Percentiles rank a stretch among this genome's conserved stretches.
Evolutionary conservation across 1,140 invertebrate genomes (phyloP).

Genomic region (Papilio dardanus): DNA sequence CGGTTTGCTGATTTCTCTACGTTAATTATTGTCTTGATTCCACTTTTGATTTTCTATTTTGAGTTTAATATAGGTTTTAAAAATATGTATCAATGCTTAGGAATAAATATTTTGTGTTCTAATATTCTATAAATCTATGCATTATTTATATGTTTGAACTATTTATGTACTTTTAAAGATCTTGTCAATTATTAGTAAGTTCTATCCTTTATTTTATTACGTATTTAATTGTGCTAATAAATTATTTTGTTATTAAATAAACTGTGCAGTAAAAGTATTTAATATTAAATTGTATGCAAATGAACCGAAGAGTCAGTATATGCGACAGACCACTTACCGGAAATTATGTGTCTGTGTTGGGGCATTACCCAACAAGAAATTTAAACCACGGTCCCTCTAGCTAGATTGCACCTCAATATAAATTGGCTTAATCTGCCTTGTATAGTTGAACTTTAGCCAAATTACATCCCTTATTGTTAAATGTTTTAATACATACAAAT

Average conservation of each 20-base stretch:
- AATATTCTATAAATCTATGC: no score
- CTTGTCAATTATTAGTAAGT: no score
- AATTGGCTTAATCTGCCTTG: background rate
- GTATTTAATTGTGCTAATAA: background rate
- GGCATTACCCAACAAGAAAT: conserved; percentile 25
- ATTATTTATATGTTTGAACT: no score
- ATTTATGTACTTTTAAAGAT: no score
- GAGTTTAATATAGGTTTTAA: no score
- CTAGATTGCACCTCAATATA: conserved; percentile 12
- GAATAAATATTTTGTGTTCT: no score
- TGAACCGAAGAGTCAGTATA: background rate
- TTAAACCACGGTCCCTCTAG: conserved; percentile 28
- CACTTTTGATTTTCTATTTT: background rate
- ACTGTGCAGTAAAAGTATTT: background rate
- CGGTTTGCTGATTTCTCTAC: background rate
- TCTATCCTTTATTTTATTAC: background rate
- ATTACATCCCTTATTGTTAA: background rate
- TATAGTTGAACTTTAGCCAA: conserved; percentile 23
- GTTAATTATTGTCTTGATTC: background rate
- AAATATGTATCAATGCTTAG: no score
- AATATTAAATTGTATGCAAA: conserved; percentile 13
- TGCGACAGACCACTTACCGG: conserved; percentile 9
- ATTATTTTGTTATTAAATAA: background rate
- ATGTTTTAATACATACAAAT: background rate
- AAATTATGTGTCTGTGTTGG: conserved; percentile 17